phyloP scores from a whole-genome alignment of 2,888 invertebrate genomes.

The Scaeva pyrastri region DNA sequence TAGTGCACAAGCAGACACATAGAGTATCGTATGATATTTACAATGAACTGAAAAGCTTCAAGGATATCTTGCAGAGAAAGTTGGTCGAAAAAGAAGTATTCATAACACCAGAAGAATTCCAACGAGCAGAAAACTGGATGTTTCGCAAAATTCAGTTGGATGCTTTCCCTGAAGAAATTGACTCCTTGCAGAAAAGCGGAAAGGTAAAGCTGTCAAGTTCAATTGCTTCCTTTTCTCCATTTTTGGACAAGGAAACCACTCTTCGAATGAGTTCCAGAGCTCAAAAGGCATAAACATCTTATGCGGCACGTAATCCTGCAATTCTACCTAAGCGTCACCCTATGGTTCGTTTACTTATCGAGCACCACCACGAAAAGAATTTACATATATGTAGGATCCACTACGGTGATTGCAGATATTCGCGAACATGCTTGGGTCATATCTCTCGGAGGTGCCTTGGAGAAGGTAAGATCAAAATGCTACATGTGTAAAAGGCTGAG shows the following conservation, averaged over 20 bases:
- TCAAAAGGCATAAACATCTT: not conserved
- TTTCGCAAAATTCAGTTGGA: constrained; percentile 3
- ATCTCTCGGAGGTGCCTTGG: constrained; percentile 4
- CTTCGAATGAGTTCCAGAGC: constrained; percentile 18
- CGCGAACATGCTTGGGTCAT: constrained; percentile 37
- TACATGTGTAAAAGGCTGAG: constrained; percentile 15
- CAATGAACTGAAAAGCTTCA: not conserved
- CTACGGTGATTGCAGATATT: constrained; percentile 5
- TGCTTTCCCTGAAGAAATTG: constrained; percentile 6
- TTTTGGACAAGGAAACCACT: constrained; percentile 20
- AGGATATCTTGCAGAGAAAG: not conserved
- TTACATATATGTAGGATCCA: not conserved
- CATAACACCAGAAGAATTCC: not conserved
- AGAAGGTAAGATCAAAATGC: constrained; percentile 11
- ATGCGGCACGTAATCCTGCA: constrained; percentile 19
- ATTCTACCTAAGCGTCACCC: not conserved
- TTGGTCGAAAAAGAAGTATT: not conserved
- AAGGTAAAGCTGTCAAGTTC: constrained; percentile 13
- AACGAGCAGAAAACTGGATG: constrained; percentile 8
- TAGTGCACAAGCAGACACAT: not conserved
- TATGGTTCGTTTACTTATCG: constrained; percentile 10
- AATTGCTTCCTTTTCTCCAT: constrained; percentile 20
- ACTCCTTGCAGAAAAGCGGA: not conserved
- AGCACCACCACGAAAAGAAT: constrained; percentile 6
- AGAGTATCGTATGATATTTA: not conserved